Base-by-base conservation (phyloP, 1,140 invertebrate genomes). In the Diabrotica virgifera region DNA sequence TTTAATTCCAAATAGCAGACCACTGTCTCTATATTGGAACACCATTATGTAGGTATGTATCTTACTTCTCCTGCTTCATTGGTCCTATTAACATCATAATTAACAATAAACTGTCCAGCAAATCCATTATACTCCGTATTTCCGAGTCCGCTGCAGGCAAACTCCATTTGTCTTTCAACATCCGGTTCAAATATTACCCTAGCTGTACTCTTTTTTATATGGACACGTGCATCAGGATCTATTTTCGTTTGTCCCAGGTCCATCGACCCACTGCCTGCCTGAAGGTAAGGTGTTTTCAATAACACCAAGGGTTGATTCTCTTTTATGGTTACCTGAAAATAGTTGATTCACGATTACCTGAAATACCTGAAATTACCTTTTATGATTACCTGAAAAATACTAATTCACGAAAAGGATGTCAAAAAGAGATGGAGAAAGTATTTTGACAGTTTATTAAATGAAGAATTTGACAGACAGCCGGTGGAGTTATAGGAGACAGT, bases 91-190 rank as follows among this genome's bases (percentile, higher is more conserved):
- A 88, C 84, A 63, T 88, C 85, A 70, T 88, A 88, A 63, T 86
- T 83, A 6, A 87, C 84, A 5, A 87, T 80, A 67, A 88, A 85
- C 68, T 88, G 86, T 38, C 86, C 86, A 52, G 82, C 76, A 24
- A 85, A 70, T 5, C 85, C 86, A 46, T 83, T 77, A 5, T 77
- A 69, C 11, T 76, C 65, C 58, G 75, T 53, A 70, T 67, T 57
- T 72, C 73, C 60, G 24, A 75, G 64, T 14, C 62, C 64, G 38
- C 61, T 59, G 14, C 70, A 63, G 4, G 72, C 71, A 9, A 76
- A 66, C 62, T 77, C 70, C 66, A 76, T 79, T 70, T 86, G 82
- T 67, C 85, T 80, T 24, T 81, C 72, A 5, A 78, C 61, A 50
- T 82, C 79, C 5, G 84, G 85, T 10, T 72, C 77, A 73, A 84